phyloP scores from a whole-genome alignment of 2,797 vertebrate genomes.

The Enoplosus armatus region DNA sequence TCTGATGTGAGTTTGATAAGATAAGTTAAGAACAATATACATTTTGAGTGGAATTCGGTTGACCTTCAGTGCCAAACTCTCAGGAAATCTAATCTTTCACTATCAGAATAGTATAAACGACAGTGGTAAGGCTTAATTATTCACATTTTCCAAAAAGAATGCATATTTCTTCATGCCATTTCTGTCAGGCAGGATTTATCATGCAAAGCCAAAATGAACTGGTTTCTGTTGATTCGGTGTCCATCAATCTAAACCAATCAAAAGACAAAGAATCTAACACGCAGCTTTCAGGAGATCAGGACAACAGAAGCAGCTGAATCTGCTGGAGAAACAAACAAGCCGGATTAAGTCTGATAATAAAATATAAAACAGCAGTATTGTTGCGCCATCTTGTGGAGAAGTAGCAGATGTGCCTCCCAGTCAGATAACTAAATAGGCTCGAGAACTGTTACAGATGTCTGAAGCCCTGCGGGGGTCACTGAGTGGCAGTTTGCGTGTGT shows the following conservation, averaged over 20 bases:
- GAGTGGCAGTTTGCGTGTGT: too few species aligned
- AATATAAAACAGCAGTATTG: not conserved
- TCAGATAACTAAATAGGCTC: too few species aligned
- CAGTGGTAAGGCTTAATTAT: not conserved
- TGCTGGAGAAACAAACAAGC: too few species aligned
- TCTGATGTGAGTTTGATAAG: not conserved
- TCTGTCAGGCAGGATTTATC: too few species aligned
- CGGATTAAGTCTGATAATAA: not conserved
- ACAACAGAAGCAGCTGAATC: not conserved
- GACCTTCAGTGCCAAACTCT: not conserved
- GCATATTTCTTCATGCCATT: not conserved
- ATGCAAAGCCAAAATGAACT: too few species aligned
- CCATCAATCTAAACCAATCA: too few species aligned
- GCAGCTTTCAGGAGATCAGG: not conserved
- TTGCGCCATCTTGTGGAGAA: slow-evolving; percentile 27
- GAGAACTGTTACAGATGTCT: too few species aligned
- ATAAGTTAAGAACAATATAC: too few species aligned
- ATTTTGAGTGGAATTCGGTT: too few species aligned
- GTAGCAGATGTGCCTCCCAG: not conserved
- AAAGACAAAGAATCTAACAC: not conserved
- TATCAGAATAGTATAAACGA: not conserved
- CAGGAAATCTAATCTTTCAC: too few species aligned
- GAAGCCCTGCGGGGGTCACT: too few species aligned
- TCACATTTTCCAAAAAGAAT: not conserved
- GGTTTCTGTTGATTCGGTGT: too few species aligned